Evolutionary conservation across 2,797 vertebrate genomes (phyloP).

Genomic region (Anabacerthia variegaticeps): DNA sequence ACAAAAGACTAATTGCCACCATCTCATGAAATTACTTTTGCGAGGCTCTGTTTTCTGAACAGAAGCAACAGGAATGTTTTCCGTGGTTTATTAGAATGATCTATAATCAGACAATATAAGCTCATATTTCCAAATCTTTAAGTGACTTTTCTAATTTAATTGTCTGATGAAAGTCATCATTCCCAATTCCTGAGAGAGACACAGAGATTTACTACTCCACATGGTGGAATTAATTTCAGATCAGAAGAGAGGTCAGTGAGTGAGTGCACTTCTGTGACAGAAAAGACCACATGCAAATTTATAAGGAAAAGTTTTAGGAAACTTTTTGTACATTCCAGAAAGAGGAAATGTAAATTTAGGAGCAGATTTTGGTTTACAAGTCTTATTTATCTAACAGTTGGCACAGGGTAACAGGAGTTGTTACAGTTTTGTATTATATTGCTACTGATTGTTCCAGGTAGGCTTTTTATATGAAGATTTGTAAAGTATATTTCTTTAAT

Average conservation of each 20-base stretch:
- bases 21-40: neutral
- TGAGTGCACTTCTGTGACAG: neutral
- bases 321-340: neutral
- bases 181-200: neutral
- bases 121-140: neutral
- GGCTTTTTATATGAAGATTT: constrained; percentile 20
- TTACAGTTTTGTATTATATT: neutral
- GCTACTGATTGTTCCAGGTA: neutral
- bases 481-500: constrained; percentile 25
- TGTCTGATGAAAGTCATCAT: neutral
- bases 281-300: neutral
- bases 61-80: neutral
- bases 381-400: constrained; percentile 34
- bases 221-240: neutral
- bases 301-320: constrained; percentile 20
- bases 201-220: neutral
- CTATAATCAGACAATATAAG: neutral
- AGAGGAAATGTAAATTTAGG: constrained; percentile 21
- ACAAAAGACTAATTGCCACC: neutral
- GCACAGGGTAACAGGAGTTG: neutral
- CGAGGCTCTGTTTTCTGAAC: neutral
- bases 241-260: neutral
- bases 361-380: neutral
- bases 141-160: constrained; percentile 23
- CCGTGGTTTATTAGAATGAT: neutral